phyloP scores from a whole-genome alignment of 2,113 vertebrate species.

The Perca fluviatilis region DNA sequence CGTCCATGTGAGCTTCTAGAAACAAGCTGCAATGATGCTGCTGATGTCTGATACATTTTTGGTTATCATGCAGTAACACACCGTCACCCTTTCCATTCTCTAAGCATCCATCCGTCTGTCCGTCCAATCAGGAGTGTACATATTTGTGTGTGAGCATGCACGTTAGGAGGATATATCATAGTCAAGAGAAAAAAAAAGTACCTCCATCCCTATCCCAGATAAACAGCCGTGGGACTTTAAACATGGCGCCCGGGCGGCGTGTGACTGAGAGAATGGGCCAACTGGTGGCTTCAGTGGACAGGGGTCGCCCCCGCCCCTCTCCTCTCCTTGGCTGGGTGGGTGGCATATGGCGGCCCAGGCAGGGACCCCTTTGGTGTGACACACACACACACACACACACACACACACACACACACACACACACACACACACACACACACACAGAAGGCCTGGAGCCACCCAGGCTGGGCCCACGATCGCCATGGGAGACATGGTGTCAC shows the following conservation, averaged over 20 bases:
- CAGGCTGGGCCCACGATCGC: slow-evolving; percentile 81
- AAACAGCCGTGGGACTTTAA: slow-evolving; percentile 81
- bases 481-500: slow-evolving; percentile 84
- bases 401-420: slow-evolving; percentile 29
- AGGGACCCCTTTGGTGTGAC: slow-evolving; percentile 77
- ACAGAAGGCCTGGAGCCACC: slow-evolving; percentile 83
- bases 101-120: not conserved
- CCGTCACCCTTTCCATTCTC: not conserved
- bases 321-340: slow-evolving; percentile 73
- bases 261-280: slow-evolving; percentile 82
- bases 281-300: slow-evolving; percentile 80
- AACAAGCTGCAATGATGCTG: not conserved
- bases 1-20: not conserved
- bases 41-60: slow-evolving; percentile 2
- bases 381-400: slow-evolving; percentile 60
- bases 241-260: slow-evolving; percentile 82
- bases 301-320: slow-evolving; percentile 72
- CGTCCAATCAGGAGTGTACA: not conserved
- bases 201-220: slow-evolving; percentile 64
- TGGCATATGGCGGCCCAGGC: slow-evolving; percentile 84
- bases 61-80: not conserved
- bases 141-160: slow-evolving; percentile 20
- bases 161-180: slow-evolving; percentile 37
- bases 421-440: slow-evolving; percentile 47
- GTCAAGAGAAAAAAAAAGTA: slow-evolving; percentile 11